Evolutionary conservation across 2,113 vertebrate genomes (phyloP), one percentile per base, ranked within the genome.

Genomic region (Siniperca knerii): DNA sequence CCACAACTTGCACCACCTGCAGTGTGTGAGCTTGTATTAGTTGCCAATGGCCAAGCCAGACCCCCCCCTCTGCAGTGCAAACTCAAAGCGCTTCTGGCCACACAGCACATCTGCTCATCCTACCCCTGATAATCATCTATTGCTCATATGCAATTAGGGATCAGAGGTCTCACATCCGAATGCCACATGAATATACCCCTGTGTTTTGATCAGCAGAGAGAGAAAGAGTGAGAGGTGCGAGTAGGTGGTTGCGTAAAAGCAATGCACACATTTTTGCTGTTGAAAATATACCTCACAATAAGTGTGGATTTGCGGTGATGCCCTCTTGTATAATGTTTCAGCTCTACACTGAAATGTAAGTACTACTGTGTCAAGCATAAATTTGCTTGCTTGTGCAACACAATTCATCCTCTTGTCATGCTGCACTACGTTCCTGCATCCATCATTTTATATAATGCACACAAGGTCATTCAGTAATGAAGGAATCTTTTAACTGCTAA

Each of bases 81-180:
- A 89, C 52, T 90, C 71, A 85, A 92, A 91, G 89, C 52, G 90
- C 94, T 86, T 57, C 73, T 62, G 86, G 93, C 74, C 83, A 84
- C 83, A 40, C 46, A 40, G 80, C 91, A 82, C 92, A 95, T 95
- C 93, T 94, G 93, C 86, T 92, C 86, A 25, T 52, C 46, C 78
- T 60, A 50, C 86, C 86, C 82, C 67, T 81, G 81, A 92, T 90
- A 88, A 77, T 82, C 86, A 74, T 16, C 75, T 21, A 68, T 78
- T 88, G 85, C 86, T 89, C 79, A 29, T 79, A 77, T 78, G 91
- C 92, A 93, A 92, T 93, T 92, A 93, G 87, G 58, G 83, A 92
- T 92, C 92, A 92, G 76, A 87, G 89, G 77, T 86, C 61, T 86
- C 78, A 81, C 79, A 86, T 90, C 76, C 73, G 82, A 68, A 57